Percentiles rank a stretch among this genome's conserved stretches.
These are phyloP conservation scores for Laothoe populi DNA, from an alignment of 2,888 invertebrate genomes.

Conservation along the genomic window DNA sequence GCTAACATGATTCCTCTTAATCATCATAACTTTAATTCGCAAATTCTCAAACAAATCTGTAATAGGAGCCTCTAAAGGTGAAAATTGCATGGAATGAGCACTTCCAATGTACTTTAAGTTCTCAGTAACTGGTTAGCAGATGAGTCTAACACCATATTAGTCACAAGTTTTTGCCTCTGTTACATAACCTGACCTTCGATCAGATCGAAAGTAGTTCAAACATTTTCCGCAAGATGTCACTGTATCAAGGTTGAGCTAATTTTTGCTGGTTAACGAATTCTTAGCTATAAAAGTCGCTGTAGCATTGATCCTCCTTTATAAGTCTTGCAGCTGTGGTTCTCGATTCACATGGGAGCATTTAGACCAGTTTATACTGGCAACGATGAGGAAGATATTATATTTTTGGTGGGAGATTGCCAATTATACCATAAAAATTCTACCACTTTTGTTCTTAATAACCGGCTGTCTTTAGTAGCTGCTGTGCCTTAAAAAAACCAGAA, in stretches of 20 bases:
- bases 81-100: slow-evolving; percentile 2
- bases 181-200: slow-evolving; percentile 20
- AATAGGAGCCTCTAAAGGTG: no score
- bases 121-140: not conserved
- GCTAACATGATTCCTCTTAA: no score
- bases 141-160: slow-evolving; percentile 1
- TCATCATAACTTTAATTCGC: no score
- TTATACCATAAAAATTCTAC: no score
- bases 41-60: no score
- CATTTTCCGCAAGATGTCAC: slow-evolving; percentile 12
- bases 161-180: not conserved
- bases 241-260: slow-evolving; percentile 11
- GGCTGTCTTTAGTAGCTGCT: no score
- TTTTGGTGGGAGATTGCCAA: no score
- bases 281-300: slow-evolving; percentile 12
- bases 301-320: not conserved
- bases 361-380: not conserved
- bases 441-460: no score
- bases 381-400: no score
- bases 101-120: not conserved
- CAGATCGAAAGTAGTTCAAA: slow-evolving; percentile 18
- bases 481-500: no score
- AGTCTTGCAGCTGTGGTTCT: not conserved
- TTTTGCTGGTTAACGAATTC: slow-evolving; percentile 9
- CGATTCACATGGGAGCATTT: not conserved